These are phyloP conservation scores for Puntigrus tetrazona DNA, from an alignment of 2,113 vertebrate species.

Conservation along the genomic window DNA sequence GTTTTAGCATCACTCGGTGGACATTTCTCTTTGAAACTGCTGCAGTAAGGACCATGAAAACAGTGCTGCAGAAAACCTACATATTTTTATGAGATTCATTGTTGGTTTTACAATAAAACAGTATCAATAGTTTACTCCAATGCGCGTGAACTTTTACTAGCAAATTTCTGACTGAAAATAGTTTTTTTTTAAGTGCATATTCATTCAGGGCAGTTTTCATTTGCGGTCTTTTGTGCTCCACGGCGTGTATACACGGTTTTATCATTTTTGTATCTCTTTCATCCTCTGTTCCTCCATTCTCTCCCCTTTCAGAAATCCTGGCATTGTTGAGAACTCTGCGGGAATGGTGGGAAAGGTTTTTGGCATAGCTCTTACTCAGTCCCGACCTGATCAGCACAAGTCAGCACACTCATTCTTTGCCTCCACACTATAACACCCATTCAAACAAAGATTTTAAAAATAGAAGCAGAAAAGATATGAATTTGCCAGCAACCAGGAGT, in stretches of 20 bases:
- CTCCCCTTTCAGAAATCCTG: neutral
- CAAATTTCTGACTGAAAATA: too few relatives aligned
- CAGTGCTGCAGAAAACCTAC: too few relatives aligned
- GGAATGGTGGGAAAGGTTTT: constrained; percentile 10
- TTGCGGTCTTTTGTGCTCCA: neutral
- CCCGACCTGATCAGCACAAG: constrained; percentile 4
- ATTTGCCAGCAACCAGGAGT: constrained; percentile 3
- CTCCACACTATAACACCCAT: neutral
- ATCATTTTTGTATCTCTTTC: neutral
- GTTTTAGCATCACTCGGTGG: too few relatives aligned
- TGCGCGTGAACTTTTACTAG: too few relatives aligned
- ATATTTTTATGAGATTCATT: too few relatives aligned
- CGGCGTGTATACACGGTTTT: constrained; percentile 17
- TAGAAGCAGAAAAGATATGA: constrained; percentile 8
- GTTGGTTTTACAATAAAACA: too few relatives aligned
- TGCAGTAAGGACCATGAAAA: too few relatives aligned
- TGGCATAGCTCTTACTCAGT: neutral
- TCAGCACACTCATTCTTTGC: neutral
- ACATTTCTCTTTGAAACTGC: too few relatives aligned
- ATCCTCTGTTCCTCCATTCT: constrained; percentile 10
- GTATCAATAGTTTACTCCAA: too few relatives aligned
- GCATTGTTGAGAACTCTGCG: neutral
- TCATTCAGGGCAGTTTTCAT: neutral
- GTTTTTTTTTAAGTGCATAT: too few relatives aligned
- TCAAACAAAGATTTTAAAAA: constrained; percentile 11